Conservation (phyloP, 2,797 vertebrate genomes). For the Esox lucius region DNA sequence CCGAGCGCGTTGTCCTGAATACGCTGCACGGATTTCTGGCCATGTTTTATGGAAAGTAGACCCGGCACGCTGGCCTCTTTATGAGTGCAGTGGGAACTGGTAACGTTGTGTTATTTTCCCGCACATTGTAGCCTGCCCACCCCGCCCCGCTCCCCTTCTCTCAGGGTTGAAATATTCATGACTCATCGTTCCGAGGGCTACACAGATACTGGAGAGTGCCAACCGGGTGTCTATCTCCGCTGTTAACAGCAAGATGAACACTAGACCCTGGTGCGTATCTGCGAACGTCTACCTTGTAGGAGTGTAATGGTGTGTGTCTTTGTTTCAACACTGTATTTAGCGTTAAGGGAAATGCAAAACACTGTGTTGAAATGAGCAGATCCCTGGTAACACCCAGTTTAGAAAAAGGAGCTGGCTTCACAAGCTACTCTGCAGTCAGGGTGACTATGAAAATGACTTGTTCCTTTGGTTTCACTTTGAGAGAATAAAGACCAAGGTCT, state of each 20-base stretch:
- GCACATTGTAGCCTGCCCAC: neutral
- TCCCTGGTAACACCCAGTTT: neutral
- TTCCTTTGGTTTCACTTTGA: constrained; percentile 46
- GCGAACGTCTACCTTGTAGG: constrained; percentile 1
- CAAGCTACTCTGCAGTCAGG: neutral
- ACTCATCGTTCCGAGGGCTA: neutral
- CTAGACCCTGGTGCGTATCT: neutral
- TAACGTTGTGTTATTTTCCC: constrained; percentile 7
- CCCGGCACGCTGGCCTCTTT: neutral
- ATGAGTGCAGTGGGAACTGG: neutral
- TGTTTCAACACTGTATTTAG: too few species aligned
- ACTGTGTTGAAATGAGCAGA: neutral
- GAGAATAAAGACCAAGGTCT: constrained; percentile 50
- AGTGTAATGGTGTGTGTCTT: constrained; percentile 22
- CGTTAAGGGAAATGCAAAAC: neutral
- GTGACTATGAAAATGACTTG: constrained; percentile 42
- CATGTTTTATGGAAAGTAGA: neutral
- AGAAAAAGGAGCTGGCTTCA: neutral
- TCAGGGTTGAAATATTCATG: constrained; percentile 3
- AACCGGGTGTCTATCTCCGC: neutral
- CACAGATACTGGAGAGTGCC: neutral
- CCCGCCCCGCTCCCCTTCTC: neutral
- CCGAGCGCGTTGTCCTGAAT: neutral
- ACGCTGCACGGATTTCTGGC: neutral
- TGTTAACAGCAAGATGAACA: neutral